Evolutionary conservation across 1,140 invertebrate genomes (phyloP), one percentile per base, ranked within the genome.

Genomic region (Galleria mellonella): DNA sequence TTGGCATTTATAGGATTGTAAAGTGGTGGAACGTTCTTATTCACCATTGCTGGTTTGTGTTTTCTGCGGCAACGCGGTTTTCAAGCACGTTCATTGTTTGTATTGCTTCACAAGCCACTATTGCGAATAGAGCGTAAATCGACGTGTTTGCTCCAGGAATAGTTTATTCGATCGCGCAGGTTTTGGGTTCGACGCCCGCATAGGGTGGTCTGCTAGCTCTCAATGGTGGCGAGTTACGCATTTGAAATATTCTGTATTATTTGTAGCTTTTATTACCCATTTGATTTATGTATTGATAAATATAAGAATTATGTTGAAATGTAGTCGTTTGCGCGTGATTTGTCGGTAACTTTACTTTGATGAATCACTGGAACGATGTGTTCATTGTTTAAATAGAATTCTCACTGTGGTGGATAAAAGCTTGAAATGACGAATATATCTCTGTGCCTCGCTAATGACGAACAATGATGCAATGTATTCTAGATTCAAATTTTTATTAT

Each of bases 191-290:
- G 55, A 47, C 46, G 60, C 29, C 52, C 55, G 44, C 48, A 32
- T 42, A 35, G 43, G 60, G 53, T 62, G 55, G 53, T 58, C 53
- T 46, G 27, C 17, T 2, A 23, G 23, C 36, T 47, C 46, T 51
- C 60, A 62, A 66, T 51, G 63, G 59, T 63, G 64, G 50, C 63
- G 62, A 65, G 66, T 65, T 60, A 62, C 65, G 62, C 43, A 51
- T 51, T 53, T 57, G 60, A 52, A 55, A 47, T 56, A 59, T 51
- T 50, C 52, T 55, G 59, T 65, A 69, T 69, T 65, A 62, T 43
- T 50, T 46, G 49, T 53, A 59, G 62, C 59, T 65, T 58, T 51
- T 60, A 56, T 52, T 65, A 62, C 65, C 65, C 62, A 23, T 23
- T 23, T 23, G 6, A 23, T 23, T 3, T 23, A 2, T 23, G 17